Evolutionary conservation across 2,888 invertebrate genomes (phyloP), one percentile per base, ranked within the genome.

Genomic region (Heliconius erato): DNA sequence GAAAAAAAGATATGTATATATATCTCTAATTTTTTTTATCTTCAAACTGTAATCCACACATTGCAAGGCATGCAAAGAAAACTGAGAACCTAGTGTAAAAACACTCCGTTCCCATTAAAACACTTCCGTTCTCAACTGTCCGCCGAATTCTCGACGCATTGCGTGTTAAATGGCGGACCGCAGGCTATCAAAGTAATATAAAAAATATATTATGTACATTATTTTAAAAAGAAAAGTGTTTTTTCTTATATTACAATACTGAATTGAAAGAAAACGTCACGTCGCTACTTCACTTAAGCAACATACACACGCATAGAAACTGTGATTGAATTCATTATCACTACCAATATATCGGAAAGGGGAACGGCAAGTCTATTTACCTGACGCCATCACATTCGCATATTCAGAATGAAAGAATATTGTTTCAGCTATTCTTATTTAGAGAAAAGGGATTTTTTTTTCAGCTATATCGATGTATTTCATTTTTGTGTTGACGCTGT

Each of bases 321-420:
- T 87, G 86, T 92, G 91, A 92, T 92, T 91, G 92, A 92, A 92
- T 92, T 92, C 88, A 89, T 92, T 92, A 92, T 92, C 91, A 90
- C 89, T 16, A 86, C 89, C 59, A 63, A 84, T 88, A 87, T 87
- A 86, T 89, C 89, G 89, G 80, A 80, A 80, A 79, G 72, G 83
- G 67, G 72, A 88, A 88, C 82, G 88, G 89, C 89, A 90, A 91
- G 91, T 88, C 89, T 90, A 91, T 91, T 91, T 91, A 90, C 89
- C 88, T 84, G 84, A 49, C 85, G 85, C 86, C 86, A 86, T 87
- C 86, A 40, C 81, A 72, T 88, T 85, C 87, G 87, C 86, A 89
- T 90, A 90, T 91, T 90, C 84, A 87, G 86, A 85, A 85, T 77
- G 82, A 88, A 87, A 89, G 90, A 90, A 90, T 90, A 90, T 89